These are phyloP conservation scores for Morone chrysops DNA, from an alignment of 2,113 vertebrate species.

Conservation along the genomic window DNA sequence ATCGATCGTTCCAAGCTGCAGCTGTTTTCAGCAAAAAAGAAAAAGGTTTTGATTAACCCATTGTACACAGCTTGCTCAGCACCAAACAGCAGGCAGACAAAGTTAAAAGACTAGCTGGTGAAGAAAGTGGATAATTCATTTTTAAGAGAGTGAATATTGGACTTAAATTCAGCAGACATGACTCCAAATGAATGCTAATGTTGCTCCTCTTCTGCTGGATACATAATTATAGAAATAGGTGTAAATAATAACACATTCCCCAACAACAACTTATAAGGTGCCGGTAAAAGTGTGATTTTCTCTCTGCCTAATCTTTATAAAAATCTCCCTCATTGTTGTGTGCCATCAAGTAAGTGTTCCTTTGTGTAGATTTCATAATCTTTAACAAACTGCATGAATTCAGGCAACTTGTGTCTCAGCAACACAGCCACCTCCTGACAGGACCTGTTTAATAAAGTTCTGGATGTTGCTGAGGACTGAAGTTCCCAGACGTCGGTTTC, in stretches of 20 bases:
- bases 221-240: background rate
- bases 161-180: background rate
- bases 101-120: background rate
- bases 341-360: background rate
- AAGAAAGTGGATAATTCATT: too few relatives aligned
- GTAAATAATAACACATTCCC: background rate
- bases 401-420: background rate
- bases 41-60: background rate
- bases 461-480: slow-evolving; percentile 33
- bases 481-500: slow-evolving; percentile 66
- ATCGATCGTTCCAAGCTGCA: background rate
- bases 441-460: slow-evolving; percentile 32
- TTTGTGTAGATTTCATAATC: background rate
- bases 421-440: slow-evolving; percentile 25
- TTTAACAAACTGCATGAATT: background rate
- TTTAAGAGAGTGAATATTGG: background rate
- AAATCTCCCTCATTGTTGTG: background rate
- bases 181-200: background rate
- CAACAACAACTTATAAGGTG: background rate
- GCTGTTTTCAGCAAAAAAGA: too few relatives aligned
- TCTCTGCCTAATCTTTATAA: background rate
- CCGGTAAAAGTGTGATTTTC: background rate
- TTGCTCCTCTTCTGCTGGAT: background rate
- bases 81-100: background rate
- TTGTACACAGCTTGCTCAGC: background rate